Conservation (phyloP, 2,888 invertebrate genomes). For the Conchocele bisecta region DNA sequence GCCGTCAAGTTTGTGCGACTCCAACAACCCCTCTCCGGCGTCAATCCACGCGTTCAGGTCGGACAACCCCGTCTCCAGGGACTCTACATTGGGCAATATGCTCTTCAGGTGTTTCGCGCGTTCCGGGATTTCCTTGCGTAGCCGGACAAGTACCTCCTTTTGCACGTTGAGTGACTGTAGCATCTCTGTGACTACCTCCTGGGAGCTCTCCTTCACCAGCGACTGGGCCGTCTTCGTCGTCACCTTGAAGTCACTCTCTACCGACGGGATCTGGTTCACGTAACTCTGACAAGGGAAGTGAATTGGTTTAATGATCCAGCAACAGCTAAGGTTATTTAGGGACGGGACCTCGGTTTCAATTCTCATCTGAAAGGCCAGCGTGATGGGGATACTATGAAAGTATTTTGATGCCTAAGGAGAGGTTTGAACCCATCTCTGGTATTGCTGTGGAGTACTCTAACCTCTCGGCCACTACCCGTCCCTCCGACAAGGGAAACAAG, state of each 20-base stretch:
- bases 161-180: constrained; percentile 88
- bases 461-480: too few species aligned
- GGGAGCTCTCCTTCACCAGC: constrained; percentile 93
- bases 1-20: constrained; percentile 85
- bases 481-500: too few species aligned
- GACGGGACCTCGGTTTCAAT: too few species aligned
- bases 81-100: constrained; percentile 89
- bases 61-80: constrained; percentile 92
- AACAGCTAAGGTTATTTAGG: too few species aligned
- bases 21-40: constrained; percentile 90
- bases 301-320: too few species aligned
- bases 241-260: constrained; percentile 94
- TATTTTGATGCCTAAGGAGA: too few species aligned
- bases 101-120: constrained; percentile 86
- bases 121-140: constrained; percentile 89
- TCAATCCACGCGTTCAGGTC: constrained; percentile 95
- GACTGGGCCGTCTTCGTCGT: constrained; percentile 96
- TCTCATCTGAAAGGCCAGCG: too few species aligned
- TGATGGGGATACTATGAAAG: too few species aligned
- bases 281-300: constrained; percentile 86
- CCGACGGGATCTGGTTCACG: constrained; percentile 91
- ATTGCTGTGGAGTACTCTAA: too few species aligned
- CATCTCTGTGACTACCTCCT: constrained; percentile 95
- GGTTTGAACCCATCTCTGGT: background rate
- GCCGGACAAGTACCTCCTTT: constrained; percentile 78